Conservation (phyloP, 2,113 vertebrate species). For the Oceanites oceanicus region DNA sequence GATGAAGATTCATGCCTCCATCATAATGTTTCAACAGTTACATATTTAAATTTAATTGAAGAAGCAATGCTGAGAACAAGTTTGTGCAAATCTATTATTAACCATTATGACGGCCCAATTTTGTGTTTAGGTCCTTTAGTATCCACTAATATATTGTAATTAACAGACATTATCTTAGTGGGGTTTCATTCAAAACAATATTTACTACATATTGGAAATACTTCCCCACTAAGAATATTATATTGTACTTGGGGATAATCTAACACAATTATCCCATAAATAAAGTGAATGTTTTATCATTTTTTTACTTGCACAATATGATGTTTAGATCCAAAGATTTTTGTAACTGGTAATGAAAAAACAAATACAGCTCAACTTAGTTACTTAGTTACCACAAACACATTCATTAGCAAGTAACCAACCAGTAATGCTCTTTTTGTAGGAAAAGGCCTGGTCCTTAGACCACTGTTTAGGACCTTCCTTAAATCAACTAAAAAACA, state of each 20-base stretch:
- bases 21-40: neutral
- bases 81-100: constrained; percentile 6
- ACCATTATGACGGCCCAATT: neutral
- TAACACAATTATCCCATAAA: neutral
- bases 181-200: neutral
- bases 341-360: neutral
- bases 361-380: neutral
- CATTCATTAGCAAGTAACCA: neutral
- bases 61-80: constrained; percentile 1
- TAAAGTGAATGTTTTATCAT: neutral
- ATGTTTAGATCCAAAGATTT: neutral
- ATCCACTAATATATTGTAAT: neutral
- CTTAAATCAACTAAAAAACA: neutral
- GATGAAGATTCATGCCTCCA: neutral
- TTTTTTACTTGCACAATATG: neutral
- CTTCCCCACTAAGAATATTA: neutral
- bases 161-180: neutral
- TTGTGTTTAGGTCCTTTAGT: neutral
- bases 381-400: neutral
- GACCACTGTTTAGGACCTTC: neutral
- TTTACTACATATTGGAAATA: constrained; percentile 6
- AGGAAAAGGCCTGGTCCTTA: neutral
- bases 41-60: constrained; percentile 31
- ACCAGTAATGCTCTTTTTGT: neutral
- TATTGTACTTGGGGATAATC: neutral